phyloP scores from a whole-genome alignment of 2,888 invertebrate species.

The Marronus borbonicus region DNA sequence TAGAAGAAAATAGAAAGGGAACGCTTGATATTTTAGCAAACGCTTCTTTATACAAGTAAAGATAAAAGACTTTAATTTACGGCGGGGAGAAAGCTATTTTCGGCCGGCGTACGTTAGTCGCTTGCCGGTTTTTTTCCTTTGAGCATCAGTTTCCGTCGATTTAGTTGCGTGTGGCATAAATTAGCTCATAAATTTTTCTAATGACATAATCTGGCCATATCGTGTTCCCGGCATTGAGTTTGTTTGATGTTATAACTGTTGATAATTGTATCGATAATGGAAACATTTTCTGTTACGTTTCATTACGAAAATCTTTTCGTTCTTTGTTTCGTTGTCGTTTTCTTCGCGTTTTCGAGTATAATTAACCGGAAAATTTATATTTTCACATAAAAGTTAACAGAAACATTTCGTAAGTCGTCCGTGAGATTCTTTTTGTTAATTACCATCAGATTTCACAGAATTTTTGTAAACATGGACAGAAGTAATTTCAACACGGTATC shows the following conservation, averaged over 20 bases:
- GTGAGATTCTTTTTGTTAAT: too few species aligned
- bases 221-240: slow-evolving; percentile 38
- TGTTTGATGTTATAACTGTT: slow-evolving; percentile 48
- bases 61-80: slow-evolving; percentile 44
- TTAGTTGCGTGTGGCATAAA: slow-evolving; percentile 46
- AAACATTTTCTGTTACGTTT: slow-evolving; percentile 27
- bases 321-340: slow-evolving; percentile 16
- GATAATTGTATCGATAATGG: slow-evolving; percentile 47
- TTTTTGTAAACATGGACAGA: too few species aligned
- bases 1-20: not conserved
- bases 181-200: slow-evolving; percentile 49
- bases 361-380: slow-evolving; percentile 7
- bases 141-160: slow-evolving; percentile 41
- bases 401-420: too few species aligned
- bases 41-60: slow-evolving; percentile 35
- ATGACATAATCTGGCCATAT: slow-evolving; percentile 49
- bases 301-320: slow-evolving; percentile 26
- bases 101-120: slow-evolving; percentile 13
- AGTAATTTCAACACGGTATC: too few species aligned
- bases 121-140: slow-evolving; percentile 17
- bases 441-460: too few species aligned
- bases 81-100: slow-evolving; percentile 32
- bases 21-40: slow-evolving; percentile 35
- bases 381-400: too few species aligned
- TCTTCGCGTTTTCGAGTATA: slow-evolving; percentile 27